phyloP scores from a whole-genome alignment of 1,140 invertebrate genomes.

The Pemphigus obesinymphae region DNA sequence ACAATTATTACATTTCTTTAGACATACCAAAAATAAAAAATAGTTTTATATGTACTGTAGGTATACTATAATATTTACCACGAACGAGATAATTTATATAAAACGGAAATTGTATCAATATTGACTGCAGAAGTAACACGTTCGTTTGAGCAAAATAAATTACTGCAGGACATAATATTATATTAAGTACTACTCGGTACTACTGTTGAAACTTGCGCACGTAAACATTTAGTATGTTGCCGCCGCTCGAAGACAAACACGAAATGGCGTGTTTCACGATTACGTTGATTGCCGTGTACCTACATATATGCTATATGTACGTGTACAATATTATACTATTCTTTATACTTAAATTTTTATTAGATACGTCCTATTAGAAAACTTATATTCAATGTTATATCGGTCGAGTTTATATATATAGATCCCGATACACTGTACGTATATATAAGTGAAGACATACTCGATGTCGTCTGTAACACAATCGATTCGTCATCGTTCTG shows the following conservation, averaged over 20 bases:
- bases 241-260: background rate
- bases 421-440: background rate
- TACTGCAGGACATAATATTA: background rate
- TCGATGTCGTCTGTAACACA: background rate
- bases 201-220: background rate
- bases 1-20: no score
- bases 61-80: no score
- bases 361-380: background rate
- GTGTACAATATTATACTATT: background rate
- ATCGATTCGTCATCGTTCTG: constrained; percentile 14
- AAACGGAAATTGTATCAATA: no score
- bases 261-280: background rate
- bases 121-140: background rate
- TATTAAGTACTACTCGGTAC: background rate
- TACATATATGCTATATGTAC: background rate
- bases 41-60: no score
- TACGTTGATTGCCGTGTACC: background rate
- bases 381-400: background rate
- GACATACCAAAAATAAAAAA: no score
- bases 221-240: background rate
- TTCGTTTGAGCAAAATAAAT: background rate
- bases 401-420: background rate
- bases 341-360: background rate
- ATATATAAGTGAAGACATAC: background rate
- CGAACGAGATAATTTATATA: background rate